Conservation (phyloP, 2,113 vertebrate genomes). For the Vimba vimba region DNA sequence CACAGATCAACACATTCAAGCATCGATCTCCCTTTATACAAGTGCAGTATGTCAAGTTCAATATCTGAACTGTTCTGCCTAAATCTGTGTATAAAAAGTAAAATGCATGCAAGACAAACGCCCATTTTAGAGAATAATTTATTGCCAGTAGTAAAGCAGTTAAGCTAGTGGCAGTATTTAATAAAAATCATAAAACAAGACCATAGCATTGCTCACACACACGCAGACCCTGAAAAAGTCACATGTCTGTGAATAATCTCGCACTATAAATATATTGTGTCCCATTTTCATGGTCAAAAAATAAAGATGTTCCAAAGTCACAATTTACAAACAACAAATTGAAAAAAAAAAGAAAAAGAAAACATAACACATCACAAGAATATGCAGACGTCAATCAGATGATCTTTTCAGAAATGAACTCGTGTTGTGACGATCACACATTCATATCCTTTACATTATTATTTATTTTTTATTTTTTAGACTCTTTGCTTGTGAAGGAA, state of each 20-base stretch:
- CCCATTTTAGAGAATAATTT: constrained; percentile 98
- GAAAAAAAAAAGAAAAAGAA: constrained; percentile 48
- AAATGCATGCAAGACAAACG: constrained; percentile 1
- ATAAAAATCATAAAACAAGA: constrained; percentile 98
- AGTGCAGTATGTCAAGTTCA: neutral
- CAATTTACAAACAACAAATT: constrained; percentile 77
- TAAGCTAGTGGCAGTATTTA: constrained; percentile 96
- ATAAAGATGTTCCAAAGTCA: constrained; percentile 85
- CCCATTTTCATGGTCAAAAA: constrained; percentile 91
- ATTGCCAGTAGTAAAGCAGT: constrained; percentile 99
- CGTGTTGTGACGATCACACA: constrained; percentile 68
- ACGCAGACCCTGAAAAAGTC: constrained; percentile 86
- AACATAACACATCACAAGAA: constrained; percentile 73
- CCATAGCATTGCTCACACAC: constrained; percentile 92
- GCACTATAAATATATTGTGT: constrained; percentile 92
- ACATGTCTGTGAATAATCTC: constrained; percentile 89
- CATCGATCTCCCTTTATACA: neutral
- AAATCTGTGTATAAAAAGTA: neutral
- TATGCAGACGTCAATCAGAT: constrained; percentile 85
- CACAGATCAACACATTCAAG: neutral
- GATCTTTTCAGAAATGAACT: constrained; percentile 64
- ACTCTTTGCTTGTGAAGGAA: constrained; percentile 68
- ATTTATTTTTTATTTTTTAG: constrained; percentile 60
- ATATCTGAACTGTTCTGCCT: neutral
- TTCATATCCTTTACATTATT: constrained; percentile 61